phyloP scores from a whole-genome alignment of 1,140 invertebrate genomes.

The Trichogramma pretiosum region DNA sequence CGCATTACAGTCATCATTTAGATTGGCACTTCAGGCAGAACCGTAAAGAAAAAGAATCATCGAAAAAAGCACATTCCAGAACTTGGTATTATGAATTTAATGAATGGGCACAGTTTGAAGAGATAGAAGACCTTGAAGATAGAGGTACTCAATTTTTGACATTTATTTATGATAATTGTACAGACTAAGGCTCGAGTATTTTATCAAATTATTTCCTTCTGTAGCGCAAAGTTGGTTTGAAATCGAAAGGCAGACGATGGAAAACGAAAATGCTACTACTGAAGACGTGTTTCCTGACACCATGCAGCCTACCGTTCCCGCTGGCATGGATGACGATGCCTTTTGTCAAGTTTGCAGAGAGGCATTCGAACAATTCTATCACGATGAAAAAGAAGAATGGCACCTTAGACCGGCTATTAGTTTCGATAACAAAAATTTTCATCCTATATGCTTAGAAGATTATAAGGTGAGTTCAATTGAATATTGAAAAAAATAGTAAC shows the following conservation, averaged over 20 bases:
- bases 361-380: slow-evolving; percentile 85
- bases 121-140: slow-evolving; percentile 87
- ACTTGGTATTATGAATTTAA: slow-evolving; percentile 83
- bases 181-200: too few species aligned
- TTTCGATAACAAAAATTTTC: slow-evolving; percentile 73
- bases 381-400: slow-evolving; percentile 95
- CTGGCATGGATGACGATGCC: slow-evolving; percentile 52
- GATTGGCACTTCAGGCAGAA: slow-evolving; percentile 98
- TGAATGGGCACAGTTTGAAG: slow-evolving; percentile 92
- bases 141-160: slow-evolving; percentile 51
- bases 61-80: slow-evolving; percentile 70
- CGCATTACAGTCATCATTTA: slow-evolving; percentile 83
- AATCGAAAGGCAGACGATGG: slow-evolving; percentile 52
- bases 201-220: too few species aligned
- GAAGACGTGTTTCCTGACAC: slow-evolving; percentile 46
- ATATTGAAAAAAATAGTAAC: neutral
- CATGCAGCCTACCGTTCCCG: slow-evolving; percentile 53
- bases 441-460: slow-evolving; percentile 86
- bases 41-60: slow-evolving; percentile 73
- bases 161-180: slow-evolving; percentile 4
- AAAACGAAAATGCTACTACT: slow-evolving; percentile 41
- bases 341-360: slow-evolving; percentile 84
- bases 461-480: slow-evolving; percentile 55
- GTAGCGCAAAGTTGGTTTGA: slow-evolving; percentile 84
- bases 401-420: slow-evolving; percentile 75